Conservation (phyloP, 2,113 vertebrate genomes). For the Cyanoramphus novaezelandiae region DNA sequence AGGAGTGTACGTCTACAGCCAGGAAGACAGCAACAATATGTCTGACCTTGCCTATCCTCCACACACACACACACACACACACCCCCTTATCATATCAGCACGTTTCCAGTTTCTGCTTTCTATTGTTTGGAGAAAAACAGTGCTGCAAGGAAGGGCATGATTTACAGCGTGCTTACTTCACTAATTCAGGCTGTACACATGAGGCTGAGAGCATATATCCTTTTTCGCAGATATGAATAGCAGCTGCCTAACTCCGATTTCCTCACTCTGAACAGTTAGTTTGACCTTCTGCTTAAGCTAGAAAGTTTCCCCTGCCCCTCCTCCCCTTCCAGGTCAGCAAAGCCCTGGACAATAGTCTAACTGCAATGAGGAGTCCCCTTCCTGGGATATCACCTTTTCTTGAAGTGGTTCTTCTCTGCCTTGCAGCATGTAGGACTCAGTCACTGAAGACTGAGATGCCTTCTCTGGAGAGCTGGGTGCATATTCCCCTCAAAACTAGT, state of each 20-base stretch:
- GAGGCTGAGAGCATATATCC: neutral
- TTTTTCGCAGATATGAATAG: neutral
- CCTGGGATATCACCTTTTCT: neutral
- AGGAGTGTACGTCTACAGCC: neutral
- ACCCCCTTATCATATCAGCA: neutral
- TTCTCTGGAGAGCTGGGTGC: neutral
- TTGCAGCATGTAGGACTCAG: fast-evolving
- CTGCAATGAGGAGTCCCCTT: neutral
- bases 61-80: neutral
- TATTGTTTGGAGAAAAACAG: slow-evolving; percentile 19
- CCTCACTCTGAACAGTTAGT: neutral
- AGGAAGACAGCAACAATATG: neutral
- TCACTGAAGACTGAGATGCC: neutral
- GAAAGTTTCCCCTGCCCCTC: neutral
- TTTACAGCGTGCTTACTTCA: neutral
- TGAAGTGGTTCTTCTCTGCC: neutral
- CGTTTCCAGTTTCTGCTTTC: slow-evolving; percentile 12
- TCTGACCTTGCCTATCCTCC: slow-evolving; percentile 4
- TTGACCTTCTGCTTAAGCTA: neutral
- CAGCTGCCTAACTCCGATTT: neutral
- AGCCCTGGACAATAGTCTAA: neutral
- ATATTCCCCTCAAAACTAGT: neutral
- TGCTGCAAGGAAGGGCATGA: neutral
- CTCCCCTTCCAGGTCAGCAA: neutral
- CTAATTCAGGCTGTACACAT: neutral